Conservation (phyloP, 2,797 vertebrate species). For the Leptodactylus fallax region DNA sequence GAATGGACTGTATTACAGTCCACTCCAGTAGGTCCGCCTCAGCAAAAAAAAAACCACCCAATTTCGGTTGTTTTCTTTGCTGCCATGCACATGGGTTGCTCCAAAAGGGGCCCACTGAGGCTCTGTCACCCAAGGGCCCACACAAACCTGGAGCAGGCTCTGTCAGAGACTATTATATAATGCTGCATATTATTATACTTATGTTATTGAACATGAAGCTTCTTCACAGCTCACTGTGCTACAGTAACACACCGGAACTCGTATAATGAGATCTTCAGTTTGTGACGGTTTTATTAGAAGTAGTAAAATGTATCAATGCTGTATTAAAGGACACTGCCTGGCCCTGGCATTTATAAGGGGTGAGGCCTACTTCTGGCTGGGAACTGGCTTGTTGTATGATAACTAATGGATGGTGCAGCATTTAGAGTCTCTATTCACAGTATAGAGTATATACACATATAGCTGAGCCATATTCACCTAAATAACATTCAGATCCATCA, state of each 20-base stretch:
- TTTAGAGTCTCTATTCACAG: neutral
- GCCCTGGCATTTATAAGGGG: slow-evolving; percentile 35
- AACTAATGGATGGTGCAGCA: neutral
- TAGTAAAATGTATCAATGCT: neutral
- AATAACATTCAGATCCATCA: neutral
- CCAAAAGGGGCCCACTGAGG: too few relatives aligned
- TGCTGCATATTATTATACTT: neutral
- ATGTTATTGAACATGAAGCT: neutral
- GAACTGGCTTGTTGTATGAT: neutral
- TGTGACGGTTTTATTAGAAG: slow-evolving; percentile 18
- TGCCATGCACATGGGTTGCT: too few relatives aligned
- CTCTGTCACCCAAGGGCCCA: too few relatives aligned
- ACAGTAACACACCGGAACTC: too few relatives aligned
- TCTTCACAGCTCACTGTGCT: too few relatives aligned
- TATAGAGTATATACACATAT: neutral
- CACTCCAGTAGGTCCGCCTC: too few relatives aligned
- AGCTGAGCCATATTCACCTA: neutral
- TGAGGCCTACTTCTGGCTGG: neutral
- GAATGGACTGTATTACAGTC: too few relatives aligned
- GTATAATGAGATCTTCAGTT: too few relatives aligned
- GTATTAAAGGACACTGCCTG: neutral
- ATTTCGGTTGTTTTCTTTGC: too few relatives aligned
- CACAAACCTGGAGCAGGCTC: neutral
- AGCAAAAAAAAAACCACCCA: too few relatives aligned
- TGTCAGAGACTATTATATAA: neutral